Evolutionary conservation across 2,888 invertebrate species (phyloP), one percentile per base, ranked within the genome.

Genomic region (Leucozona laternaria): DNA sequence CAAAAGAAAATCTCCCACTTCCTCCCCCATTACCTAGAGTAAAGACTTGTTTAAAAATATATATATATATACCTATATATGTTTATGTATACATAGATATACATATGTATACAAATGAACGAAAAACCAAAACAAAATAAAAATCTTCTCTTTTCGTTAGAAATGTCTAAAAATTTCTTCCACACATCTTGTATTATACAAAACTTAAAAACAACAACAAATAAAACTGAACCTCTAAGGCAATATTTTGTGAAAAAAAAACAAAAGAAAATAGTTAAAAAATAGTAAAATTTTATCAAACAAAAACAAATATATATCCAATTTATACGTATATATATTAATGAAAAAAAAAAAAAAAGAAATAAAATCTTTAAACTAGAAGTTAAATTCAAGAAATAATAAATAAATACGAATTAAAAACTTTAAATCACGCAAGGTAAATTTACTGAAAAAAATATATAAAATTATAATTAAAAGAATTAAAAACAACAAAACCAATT

Each of bases 231-330:
- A 66, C 62, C 48, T 43, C 66, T 76, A 77, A 60, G 85, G 85
- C 81, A 81, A 85, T 85, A 85, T 85, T 86, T 86, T 86, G 81
- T 81, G 81, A 78, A 55, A 81, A 78, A 72, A 71, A 76, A 88
- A 76, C 85, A 66, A 70, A 62, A 64, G 4, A 45, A 55, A 57
- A 66, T 53, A 76, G 53, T 62, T 53, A 70, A 79, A 31, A 80
- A 75, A 88, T 89, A 88, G 88, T 75, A 40, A 88, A 86, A 86
- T 73, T 89, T 89, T 89, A 89, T 88, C 83, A 88, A 85, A 70
- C 20, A 80, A 60, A 58, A 76, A 34, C 53, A 71, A 66, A 40
- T 45, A 73, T 85, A 62, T 88, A 81, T 75, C 81, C 81, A 81
- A 82, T 81, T 77, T 81, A 76, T 82, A 88, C 76, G 68, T 83